phyloP scores from a whole-genome alignment of 92 coral and sea anemone genomes.

The Actinernus sp. region DNA sequence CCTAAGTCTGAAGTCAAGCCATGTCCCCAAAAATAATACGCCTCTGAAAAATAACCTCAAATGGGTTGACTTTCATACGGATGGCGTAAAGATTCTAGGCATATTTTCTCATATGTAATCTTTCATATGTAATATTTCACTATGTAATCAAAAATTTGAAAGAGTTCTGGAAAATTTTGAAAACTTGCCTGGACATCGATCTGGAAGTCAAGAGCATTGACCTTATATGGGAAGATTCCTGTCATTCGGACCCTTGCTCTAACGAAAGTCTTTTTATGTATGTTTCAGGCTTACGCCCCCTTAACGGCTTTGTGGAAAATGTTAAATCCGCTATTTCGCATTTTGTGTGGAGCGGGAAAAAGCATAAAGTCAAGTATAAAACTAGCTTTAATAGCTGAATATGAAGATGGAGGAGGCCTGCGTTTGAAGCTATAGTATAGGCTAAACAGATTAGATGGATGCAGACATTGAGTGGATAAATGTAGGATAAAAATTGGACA shows the following conservation, averaged over 20 bases:
- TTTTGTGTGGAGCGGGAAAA: conserved; percentile 41
- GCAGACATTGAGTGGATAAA: neutral
- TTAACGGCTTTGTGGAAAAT: neutral
- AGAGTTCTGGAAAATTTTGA: neutral
- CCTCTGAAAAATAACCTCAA: neutral
- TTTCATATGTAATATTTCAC: neutral
- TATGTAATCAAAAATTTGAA: neutral
- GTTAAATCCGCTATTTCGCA: neutral
- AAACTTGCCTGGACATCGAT: neutral
- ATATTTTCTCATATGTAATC: neutral
- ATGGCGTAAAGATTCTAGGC: neutral
- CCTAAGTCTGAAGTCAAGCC: neutral
- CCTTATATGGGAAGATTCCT: neutral
- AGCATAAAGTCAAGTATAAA: conserved; percentile 28
- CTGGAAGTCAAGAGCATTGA: neutral
- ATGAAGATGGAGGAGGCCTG: conserved; percentile 33
- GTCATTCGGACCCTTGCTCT: neutral
- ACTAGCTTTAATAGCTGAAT: conserved; percentile 34
- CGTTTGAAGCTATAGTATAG: conserved; percentile 11
- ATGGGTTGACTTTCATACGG: neutral
- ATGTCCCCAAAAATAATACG: no score
- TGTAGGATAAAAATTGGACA: neutral
- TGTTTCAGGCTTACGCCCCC: neutral
- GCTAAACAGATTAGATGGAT: conserved; percentile 10
- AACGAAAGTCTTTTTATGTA: neutral